Conservation (phyloP, 2,888 invertebrate species). For the Tholera decimalis region DNA sequence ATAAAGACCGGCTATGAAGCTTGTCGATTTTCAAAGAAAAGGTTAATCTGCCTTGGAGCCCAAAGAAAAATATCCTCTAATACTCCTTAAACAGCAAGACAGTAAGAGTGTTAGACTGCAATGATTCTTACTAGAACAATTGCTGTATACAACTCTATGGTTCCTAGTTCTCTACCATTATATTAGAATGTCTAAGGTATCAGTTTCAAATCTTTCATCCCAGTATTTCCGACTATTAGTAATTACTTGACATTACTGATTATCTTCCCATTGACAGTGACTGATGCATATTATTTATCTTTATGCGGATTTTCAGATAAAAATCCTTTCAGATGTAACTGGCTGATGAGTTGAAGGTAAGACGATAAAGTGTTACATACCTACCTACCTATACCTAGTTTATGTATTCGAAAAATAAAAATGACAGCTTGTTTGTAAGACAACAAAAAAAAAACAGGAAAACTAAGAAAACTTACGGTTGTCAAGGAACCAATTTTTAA, state of each 20-base stretch:
- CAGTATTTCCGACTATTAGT: constrained; percentile 7
- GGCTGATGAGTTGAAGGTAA: not conserved
- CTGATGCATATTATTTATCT: constrained; percentile 8
- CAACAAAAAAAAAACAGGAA: not conserved
- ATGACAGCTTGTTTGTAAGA: not conserved
- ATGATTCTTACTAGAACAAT: too few relatives aligned
- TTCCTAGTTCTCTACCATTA: not conserved
- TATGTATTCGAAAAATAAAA: too few relatives aligned
- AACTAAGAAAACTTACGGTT: not conserved
- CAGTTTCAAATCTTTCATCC: constrained; percentile 16
- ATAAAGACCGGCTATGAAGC: not conserved
- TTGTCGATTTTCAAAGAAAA: too few relatives aligned
- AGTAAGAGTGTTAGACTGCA: too few relatives aligned
- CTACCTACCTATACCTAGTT: too few relatives aligned
- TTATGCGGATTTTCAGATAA: constrained; percentile 9
- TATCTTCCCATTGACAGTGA: constrained; percentile 23
- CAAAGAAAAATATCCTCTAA: not conserved
- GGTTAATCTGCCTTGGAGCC: not conserved
- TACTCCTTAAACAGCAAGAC: too few relatives aligned
- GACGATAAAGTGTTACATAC: too few relatives aligned
- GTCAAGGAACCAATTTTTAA: not conserved
- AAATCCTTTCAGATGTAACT: not conserved
- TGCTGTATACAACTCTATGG: not conserved
- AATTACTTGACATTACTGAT: constrained; percentile 32
- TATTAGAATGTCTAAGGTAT: constrained; percentile 19